Evolutionary conservation across 2,113 vertebrate species (phyloP).

Genomic region (Terrapene triunguis): DNA sequence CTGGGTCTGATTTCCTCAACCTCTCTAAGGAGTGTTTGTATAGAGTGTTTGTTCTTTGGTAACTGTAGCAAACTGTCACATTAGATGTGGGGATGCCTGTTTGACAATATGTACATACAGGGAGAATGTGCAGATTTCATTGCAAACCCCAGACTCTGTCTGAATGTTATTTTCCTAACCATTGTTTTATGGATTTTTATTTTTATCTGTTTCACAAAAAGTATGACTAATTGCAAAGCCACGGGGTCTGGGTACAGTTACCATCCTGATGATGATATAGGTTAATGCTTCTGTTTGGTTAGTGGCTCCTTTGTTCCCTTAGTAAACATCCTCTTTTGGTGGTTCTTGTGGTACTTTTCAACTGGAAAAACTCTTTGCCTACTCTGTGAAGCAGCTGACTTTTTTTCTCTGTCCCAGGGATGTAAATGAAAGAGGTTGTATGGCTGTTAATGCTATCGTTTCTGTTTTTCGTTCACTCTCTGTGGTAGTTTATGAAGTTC

Average conservation of each 20-base stretch:
- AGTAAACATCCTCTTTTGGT: slow-evolving; percentile 19
- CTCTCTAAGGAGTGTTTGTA: not conserved
- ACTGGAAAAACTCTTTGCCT: not conserved
- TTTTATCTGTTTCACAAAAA: not conserved
- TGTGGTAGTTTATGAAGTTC: not conserved
- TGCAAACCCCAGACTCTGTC: not conserved
- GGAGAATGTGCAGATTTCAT: no score
- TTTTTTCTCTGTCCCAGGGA: not conserved
- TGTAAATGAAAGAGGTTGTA: accelerated
- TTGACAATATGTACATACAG: not conserved
- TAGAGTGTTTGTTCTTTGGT: not conserved
- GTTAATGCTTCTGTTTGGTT: slow-evolving; percentile 46
- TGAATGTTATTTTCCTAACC: not conserved
- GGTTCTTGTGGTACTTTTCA: slow-evolving; percentile 18
- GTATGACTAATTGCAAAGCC: not conserved
- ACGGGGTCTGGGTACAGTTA: not conserved
- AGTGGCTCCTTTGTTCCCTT: slow-evolving; percentile 68
- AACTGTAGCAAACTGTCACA: not conserved
- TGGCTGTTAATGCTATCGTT: accelerated
- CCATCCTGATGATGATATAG: not conserved
- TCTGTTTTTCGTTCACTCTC: not conserved
- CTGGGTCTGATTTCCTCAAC: not conserved
- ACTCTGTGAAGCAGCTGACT: accelerated
- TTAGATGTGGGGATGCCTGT: no score
- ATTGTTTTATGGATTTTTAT: not conserved